Evolutionary conservation across 1,140 invertebrate species (phyloP).

Genomic region (Dendrolimus kikuchii): DNA sequence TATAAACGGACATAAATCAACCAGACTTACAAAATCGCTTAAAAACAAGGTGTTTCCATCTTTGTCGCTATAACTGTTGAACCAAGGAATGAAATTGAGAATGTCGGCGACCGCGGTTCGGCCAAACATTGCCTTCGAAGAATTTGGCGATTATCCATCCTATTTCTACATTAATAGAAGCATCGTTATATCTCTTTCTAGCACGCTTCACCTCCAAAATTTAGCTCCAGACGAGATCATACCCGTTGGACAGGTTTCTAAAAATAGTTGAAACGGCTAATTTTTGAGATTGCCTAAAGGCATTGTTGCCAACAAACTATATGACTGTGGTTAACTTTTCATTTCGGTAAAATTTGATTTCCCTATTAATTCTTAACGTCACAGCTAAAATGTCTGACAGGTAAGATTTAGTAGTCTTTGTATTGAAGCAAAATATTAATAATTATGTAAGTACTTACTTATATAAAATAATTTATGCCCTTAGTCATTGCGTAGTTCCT

Average conservation of each 20-base stretch:
- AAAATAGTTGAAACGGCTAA: constrained; percentile 56
- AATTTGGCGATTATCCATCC: constrained; percentile 51
- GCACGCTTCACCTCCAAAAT: constrained; percentile 64
- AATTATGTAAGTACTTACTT: too few species aligned
- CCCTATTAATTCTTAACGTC: too few species aligned
- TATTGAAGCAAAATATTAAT: too few species aligned
- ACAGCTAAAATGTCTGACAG: too few species aligned
- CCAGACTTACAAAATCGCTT: too few species aligned
- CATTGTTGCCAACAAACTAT: constrained; percentile 11
- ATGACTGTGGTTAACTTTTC: too few species aligned
- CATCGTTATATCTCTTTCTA: constrained; percentile 46
- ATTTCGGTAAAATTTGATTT: too few species aligned
- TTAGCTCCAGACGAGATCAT: constrained; percentile 52
- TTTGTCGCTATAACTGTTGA: constrained; percentile 30
- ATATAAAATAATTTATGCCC: too few species aligned
- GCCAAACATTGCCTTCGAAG: constrained; percentile 50
- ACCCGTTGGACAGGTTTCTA: constrained; percentile 62
- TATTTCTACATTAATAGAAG: constrained; percentile 38
- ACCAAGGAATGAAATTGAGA: neutral
- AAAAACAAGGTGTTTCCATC: too few species aligned
- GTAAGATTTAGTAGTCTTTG: too few species aligned
- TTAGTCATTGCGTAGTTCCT: too few species aligned
- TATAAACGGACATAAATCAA: too few species aligned
- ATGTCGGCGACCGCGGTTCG: constrained; percentile 25
- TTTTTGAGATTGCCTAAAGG: constrained; percentile 53